phyloP scores from a whole-genome alignment of 2,888 invertebrate genomes.

The Villa cingulata region DNA sequence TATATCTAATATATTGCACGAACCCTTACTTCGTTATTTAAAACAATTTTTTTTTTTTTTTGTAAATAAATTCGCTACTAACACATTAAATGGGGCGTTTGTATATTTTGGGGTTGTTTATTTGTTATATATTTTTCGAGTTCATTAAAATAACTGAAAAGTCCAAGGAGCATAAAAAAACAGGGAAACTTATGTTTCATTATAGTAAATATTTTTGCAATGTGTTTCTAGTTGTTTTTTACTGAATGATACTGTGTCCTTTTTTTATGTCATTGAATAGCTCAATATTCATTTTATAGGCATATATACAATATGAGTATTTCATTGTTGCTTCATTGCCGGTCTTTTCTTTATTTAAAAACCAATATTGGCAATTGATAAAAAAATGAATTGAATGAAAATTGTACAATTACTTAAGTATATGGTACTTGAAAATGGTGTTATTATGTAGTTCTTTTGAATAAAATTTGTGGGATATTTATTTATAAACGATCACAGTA shows the following conservation, averaged over 20 bases:
- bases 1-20: background rate
- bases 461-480: constrained; percentile 9
- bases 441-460: background rate
- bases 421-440: background rate
- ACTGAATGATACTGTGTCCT: background rate
- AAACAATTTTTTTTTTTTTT: no score
- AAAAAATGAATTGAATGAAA: background rate
- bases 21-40: background rate
- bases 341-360: background rate
- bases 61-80: constrained; percentile 7
- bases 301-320: background rate
- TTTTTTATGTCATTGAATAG: background rate
- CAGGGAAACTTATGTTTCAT: constrained; percentile 12
- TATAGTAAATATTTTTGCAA: background rate
- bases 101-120: constrained; percentile 2
- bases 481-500: constrained; percentile 10
- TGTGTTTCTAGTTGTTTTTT: background rate
- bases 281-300: background rate
- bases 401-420: no score
- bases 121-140: constrained; percentile 1
- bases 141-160: constrained; percentile 12
- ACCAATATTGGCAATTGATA: background rate
- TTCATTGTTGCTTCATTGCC: background rate
- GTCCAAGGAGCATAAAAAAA: no score
- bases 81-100: constrained; percentile 13